These are phyloP conservation scores for Stichodactyla mertensii DNA, from an alignment of 64 coral and sea anemone species.

Conservation along the genomic window DNA sequence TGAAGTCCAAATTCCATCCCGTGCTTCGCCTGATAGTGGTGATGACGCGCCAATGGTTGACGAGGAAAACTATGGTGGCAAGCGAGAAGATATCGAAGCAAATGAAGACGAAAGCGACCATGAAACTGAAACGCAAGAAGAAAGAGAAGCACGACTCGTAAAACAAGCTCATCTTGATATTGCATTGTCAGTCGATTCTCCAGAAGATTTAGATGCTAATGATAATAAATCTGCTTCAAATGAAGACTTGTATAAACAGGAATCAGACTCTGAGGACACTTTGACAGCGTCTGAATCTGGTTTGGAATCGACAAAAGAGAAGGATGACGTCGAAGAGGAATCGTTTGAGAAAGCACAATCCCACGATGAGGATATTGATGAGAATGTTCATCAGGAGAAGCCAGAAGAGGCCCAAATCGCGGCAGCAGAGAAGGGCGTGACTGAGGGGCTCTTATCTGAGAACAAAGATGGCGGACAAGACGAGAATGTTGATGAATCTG, in stretches of 20 bases:
- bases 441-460: not conserved
- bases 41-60: not conserved
- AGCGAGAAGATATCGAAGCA: not conserved
- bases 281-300: too few relatives aligned
- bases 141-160: not conserved
- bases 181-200: not conserved
- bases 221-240: not conserved
- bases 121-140: not conserved
- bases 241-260: not conserved
- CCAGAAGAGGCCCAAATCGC: not conserved
- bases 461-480: not conserved
- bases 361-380: not conserved
- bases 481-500: not conserved
- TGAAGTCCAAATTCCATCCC: not conserved
- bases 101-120: not conserved
- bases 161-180: not conserved
- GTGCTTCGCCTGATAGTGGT: not conserved
- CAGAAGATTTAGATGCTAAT: not conserved
- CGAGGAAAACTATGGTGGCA: not conserved
- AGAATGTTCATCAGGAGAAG: not conserved
- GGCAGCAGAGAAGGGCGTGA: not conserved
- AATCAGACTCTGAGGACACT: too few relatives aligned
- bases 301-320: not conserved
- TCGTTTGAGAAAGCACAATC: too few relatives aligned
- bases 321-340: not conserved